Evolutionary conservation across 2,888 invertebrate genomes (phyloP).

Genomic region (Tiliacea aurago): DNA sequence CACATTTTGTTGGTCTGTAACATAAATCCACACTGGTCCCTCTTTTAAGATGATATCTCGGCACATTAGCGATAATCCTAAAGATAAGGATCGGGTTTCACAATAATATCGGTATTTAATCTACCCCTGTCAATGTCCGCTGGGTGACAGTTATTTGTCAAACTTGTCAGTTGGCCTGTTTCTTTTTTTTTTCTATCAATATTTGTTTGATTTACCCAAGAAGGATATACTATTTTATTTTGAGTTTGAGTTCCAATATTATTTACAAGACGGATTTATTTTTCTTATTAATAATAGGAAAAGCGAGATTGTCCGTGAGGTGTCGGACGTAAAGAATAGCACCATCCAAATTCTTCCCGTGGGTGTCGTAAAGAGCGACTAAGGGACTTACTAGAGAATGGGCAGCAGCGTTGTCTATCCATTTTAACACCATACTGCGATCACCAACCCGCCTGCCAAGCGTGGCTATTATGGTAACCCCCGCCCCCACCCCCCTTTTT

Average conservation of each 20-base stretch:
- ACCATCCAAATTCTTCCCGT: too few species aligned
- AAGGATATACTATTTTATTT: not conserved
- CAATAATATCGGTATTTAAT: conserved; percentile 75
- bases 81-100: conserved; percentile 75
- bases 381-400: too few species aligned
- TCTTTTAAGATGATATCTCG: conserved; percentile 77
- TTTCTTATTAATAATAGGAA: too few species aligned
- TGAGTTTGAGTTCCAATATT: not conserved
- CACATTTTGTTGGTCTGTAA: conserved; percentile 10
- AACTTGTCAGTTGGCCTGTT: conserved; percentile 34
- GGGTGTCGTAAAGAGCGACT: too few species aligned
- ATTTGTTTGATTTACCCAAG: not conserved
- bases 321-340: too few species aligned
- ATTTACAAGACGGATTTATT: too few species aligned
- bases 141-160: conserved; percentile 81
- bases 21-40: conserved; percentile 45
- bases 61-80: conserved; percentile 83
- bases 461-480: too few species aligned
- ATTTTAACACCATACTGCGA: too few species aligned
- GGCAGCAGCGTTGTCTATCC: too few species aligned
- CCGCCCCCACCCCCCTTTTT: too few species aligned
- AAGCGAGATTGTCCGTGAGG: too few species aligned
- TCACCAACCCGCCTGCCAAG: too few species aligned
- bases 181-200: conserved; percentile 20
- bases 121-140: conserved; percentile 73